Base-by-base conservation (phyloP, 2,888 invertebrate species). In the Rhynchonema sp. region DNA sequence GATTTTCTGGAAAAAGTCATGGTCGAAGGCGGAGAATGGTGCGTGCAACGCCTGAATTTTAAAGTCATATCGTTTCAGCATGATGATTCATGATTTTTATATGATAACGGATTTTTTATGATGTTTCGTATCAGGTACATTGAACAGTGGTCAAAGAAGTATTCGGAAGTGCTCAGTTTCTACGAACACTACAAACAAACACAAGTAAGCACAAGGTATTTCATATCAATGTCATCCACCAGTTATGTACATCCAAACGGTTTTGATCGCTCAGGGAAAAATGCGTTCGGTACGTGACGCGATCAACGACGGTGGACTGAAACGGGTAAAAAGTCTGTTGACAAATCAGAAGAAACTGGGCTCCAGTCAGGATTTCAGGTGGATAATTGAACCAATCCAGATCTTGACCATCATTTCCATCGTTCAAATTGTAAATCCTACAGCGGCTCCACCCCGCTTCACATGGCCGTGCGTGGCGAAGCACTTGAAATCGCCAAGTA, bases 401-500 rank as follows among this genome's bases (percentile, higher is more conserved):
- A n/a, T n/a, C n/a, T n/a, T n/a, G n/a, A n/a, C n/a, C n/a, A n/a
- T n/a, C n/a, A n/a, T n/a, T n/a, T n/a, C n/a, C n/a, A n/a, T n/a
- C n/a, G n/a, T n/a, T n/a, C n/a, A n/a, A n/a, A n/a, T n/a, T n/a
- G n/a, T n/a, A n/a, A n/a, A n/a, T n/a, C n/a, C n/a, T n/a, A 61
- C 22, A 53, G 65, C n/a, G 70, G 70, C 2, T 62, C 65, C 1
- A 69, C 67, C 9, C 64, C 67, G 1, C 60, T 70, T 2, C 69
- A 70, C 61, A 67, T 68, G 55, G 68, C 70, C 13, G 66, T 67
- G 28, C 60, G 68, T 52, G 82, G 82, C 57, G 85, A 88, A 69
- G 82, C 84, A 59, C 83, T 84, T 65, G 83, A 85, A 60, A 80
- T 87, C 27, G 85, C 85, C 0, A 81, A 83, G 61, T 82, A 82